Conservation (phyloP, 23 tunicate species). For the Corella eumyota region DNA sequence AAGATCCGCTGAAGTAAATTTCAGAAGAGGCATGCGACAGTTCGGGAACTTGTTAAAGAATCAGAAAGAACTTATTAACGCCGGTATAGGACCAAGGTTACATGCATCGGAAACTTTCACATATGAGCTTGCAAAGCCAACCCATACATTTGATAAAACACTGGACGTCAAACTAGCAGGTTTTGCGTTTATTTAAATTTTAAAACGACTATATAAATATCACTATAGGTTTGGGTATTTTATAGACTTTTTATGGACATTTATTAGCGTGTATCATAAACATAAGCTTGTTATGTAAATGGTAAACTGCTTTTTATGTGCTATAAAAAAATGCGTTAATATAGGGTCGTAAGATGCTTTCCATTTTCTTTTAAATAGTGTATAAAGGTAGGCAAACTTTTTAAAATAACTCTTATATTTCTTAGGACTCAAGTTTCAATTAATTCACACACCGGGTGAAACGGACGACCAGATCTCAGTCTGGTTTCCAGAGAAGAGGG, state of each 20-base stretch:
- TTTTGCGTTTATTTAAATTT: background rate
- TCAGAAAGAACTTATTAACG: conserved; percentile 20
- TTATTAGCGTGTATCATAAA: background rate
- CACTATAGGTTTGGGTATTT: background rate
- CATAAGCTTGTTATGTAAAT: background rate
- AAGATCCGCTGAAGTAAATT: no score
- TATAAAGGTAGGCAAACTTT: no score
- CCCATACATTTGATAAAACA: conserved; percentile 24
- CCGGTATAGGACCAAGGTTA: conserved; percentile 40
- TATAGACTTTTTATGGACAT: background rate
- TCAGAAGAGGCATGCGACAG: conserved; percentile 37
- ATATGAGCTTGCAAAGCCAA: conserved; percentile 5
- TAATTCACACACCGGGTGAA: conserved; percentile 91
- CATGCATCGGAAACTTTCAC: background rate
- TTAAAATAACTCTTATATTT: no score
- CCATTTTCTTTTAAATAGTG: no score
- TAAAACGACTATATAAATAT: background rate
- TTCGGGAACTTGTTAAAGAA: conserved; percentile 34
- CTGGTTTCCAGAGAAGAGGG: conserved; percentile 62
- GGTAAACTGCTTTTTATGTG: background rate
- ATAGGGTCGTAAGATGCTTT: no score
- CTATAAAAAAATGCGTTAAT: no score
- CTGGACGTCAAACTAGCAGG: conserved; percentile 28
- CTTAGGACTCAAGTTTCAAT: conserved; percentile 36
- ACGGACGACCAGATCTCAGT: conserved; percentile 80